Base-by-base conservation (phyloP, 2,888 invertebrate genomes). In the Agrilus biguttatus region DNA sequence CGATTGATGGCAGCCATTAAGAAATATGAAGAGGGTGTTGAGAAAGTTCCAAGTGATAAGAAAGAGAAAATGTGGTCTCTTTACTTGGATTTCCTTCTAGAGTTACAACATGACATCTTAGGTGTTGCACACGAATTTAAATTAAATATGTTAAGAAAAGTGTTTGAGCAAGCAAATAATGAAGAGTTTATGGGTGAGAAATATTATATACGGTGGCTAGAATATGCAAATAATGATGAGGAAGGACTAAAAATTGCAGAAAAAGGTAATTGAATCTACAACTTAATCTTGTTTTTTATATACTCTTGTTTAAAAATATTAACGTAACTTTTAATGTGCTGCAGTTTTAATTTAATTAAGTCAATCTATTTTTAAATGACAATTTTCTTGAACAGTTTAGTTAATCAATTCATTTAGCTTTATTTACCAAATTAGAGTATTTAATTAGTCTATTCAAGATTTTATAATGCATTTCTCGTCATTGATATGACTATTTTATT, bases 61-160 rank as follows among this genome's bases (percentile, higher is more conserved):
- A 55, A 52, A 43, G 34, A 40, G 8, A 40, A 49, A 19, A 45
- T 61, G 36, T 57, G 58, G 57, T 42, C 40, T 23, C 39, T 51
- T 55, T 78, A 74, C 49, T 60, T 78, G 40, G 72, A 77, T 46
- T 71, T 70, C 19, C 64, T 78, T 58, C 49, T 74, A 21, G 69
- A 74, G 48, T 60, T 76, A 0, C 71, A 71, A 56, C 63, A 65
- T 19, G 70, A 75, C 44, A 50, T 59, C 12, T 59, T 59, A 2
- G 58, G 62, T 1, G 62, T 73, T 23, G 66, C 70, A 2, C 65
- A 64, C 34, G 65, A 65, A 36, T 66, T 68, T 12, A 73, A 71
- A 50, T 65, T 65, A 21, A 70, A 71, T 45, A 58, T 72, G 19
- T 55, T 78, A 37, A 68, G 65, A 37, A 61, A 56, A 37, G 73